Base-by-base conservation (phyloP, 2,888 invertebrate species). In the Drosophila peninsularis region DNA sequence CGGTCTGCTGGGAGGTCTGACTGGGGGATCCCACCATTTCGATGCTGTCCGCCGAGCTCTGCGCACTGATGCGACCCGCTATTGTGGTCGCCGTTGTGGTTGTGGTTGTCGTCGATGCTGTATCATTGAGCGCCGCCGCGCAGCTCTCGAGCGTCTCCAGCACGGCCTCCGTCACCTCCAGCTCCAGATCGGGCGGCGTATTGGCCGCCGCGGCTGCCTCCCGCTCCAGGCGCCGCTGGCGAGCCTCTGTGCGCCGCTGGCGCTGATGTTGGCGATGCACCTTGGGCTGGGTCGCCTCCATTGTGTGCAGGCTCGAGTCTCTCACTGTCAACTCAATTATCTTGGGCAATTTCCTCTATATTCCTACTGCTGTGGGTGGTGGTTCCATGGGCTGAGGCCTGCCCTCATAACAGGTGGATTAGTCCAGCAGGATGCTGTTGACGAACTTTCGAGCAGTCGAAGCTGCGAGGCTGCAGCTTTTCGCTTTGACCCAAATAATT, bases 261-360 rank as follows among this genome's bases (percentile, higher is more conserved):
- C 92, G 90, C 74, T 91, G 91, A 68, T 91, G 91, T 82, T 92
- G 92, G 65, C 91, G 91, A 89, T 92, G 92, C 78, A 92, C 92
- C 89, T 92, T 92, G 77, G 92, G 91, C 74, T 80, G 80, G n/a
- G 90, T 86, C 60, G 89, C 85, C 82, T 92, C 92, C 92, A 92
- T 92, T 44, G 34, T 24, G 13, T n/a, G 42, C 34, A 49, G 24
- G 13, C 47, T 32, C 47, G 3, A 32, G 13, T 52, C 10, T 50
- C 30, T 45, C 4, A 32, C 53, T 53, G 13, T 30, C 60, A 57
- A 62, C 62, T 32, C 58, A 62, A 44, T 68, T 67, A 58, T 54
- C 57, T 56, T 53, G 53, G n/a, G 42, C 24, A 11, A 53, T 36
- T 24, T 14, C 34, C 30, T 21, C 49, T 9, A 32, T 52, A 5